Evolutionary conservation across 2,113 vertebrate genomes (phyloP).

Genomic region (Lamprotornis superbus): DNA sequence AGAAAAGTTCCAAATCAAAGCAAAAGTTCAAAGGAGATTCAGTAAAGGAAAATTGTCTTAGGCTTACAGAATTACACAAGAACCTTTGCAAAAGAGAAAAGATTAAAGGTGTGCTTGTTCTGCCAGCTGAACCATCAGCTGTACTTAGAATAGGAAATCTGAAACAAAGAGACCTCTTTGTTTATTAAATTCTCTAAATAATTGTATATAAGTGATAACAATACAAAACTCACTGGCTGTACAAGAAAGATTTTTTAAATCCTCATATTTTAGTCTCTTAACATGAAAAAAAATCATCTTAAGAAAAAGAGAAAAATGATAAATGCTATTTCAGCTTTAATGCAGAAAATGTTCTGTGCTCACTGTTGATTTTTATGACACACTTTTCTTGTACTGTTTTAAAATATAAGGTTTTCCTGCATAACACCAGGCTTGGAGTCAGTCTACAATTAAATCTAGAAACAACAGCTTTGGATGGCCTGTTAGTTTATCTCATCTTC

Average conservation of each 20-base stretch:
- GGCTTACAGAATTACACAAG: neutral
- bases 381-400: neutral
- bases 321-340: neutral
- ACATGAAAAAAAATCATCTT: neutral
- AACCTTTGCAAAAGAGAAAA: neutral
- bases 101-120: neutral
- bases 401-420: neutral
- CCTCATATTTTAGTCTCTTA: neutral
- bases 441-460: neutral
- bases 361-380: neutral
- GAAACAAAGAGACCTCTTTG: neutral
- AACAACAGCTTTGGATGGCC: neutral
- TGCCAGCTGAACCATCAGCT: neutral
- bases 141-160: neutral
- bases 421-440: neutral
- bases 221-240: neutral
- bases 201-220: neutral
- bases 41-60: neutral
- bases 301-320: neutral
- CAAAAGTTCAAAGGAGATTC: neutral
- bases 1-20: neutral
- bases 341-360: neutral
- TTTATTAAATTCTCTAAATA: neutral
- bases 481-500: neutral
- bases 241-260: neutral